Conservation (phyloP, 2,797 vertebrate genomes). For the Phoeniculus purpureus region DNA sequence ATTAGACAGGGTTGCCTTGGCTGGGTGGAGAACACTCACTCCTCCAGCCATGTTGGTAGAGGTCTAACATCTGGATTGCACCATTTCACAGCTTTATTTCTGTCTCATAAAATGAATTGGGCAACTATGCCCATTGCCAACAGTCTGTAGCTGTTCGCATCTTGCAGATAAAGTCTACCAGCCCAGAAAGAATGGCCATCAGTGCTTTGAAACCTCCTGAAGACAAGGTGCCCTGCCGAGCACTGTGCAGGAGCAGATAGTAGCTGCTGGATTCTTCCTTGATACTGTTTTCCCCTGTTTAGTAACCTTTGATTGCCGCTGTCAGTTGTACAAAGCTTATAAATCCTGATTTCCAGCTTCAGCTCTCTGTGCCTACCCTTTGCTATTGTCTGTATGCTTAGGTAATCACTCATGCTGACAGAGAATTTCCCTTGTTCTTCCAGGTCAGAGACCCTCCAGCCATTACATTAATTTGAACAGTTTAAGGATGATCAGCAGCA, state of each 20-base stretch:
- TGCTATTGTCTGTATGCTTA: conserved; percentile 26
- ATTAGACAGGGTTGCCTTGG: background rate
- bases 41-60: background rate
- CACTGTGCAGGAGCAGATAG: accelerated
- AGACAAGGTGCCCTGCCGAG: background rate
- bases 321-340: conserved; percentile 17
- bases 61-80: background rate
- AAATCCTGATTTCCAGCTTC: conserved; percentile 11
- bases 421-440: conserved; percentile 39
- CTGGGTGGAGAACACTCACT: background rate
- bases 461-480: conserved; percentile 38
- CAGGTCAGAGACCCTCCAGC: conserved; percentile 36
- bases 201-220: background rate
- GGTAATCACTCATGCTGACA: conserved; percentile 45
- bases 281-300: background rate
- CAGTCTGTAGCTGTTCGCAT: background rate
- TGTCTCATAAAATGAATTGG: background rate
- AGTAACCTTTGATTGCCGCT: conserved; percentile 40
- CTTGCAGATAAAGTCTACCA: background rate
- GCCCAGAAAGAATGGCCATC: background rate
- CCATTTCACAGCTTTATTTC: background rate
- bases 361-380: background rate
- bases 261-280: background rate
- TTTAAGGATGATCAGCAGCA: conserved; percentile 24
- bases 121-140: background rate